Percentiles rank a stretch among this genome's conserved stretches.
These are phyloP conservation scores for Anabacerthia variegaticeps DNA, from an alignment of 2,797 vertebrate genomes.

Conservation along the genomic window DNA sequence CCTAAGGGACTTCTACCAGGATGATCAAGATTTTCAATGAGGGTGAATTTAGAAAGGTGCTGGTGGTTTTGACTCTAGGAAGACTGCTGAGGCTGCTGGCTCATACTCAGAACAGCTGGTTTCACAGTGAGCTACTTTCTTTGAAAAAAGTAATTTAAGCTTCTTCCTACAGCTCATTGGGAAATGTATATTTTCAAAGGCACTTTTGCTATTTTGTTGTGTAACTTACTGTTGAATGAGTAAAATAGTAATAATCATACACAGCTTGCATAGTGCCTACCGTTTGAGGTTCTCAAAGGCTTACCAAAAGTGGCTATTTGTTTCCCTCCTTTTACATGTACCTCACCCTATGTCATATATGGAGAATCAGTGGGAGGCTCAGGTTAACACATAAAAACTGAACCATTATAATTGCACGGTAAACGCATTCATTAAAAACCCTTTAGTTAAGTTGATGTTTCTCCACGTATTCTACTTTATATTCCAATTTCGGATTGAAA, in stretches of 20 bases:
- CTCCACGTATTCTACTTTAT: slow-evolving; percentile 1
- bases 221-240: slow-evolving; percentile 3
- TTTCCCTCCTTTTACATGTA: not conserved
- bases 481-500: not conserved
- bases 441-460: slow-evolving; percentile 5
- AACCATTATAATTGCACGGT: not conserved
- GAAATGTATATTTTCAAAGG: slow-evolving; percentile 30
- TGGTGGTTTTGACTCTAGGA: slow-evolving; percentile 5
- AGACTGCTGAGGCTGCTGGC: slow-evolving; percentile 23
- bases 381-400: not conserved
- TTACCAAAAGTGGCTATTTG: not conserved
- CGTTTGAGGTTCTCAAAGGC: not conserved
- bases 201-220: slow-evolving; percentile 26
- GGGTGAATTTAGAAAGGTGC: slow-evolving; percentile 34
- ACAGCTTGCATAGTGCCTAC: not conserved
- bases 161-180: not conserved
- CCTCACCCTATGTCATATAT: not conserved
- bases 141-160: slow-evolving; percentile 52
- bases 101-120: slow-evolving; percentile 14
- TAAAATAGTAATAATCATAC: slow-evolving; percentile 21
- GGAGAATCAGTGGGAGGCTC: not conserved
- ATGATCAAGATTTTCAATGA: slow-evolving; percentile 23
- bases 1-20: slow-evolving; percentile 18
- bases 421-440: not conserved
- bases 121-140: slow-evolving; percentile 37